These are phyloP conservation scores for Phymorhynchus buccinoides DNA, from an alignment of 1,140 invertebrate species.

Conservation along the genomic window DNA sequence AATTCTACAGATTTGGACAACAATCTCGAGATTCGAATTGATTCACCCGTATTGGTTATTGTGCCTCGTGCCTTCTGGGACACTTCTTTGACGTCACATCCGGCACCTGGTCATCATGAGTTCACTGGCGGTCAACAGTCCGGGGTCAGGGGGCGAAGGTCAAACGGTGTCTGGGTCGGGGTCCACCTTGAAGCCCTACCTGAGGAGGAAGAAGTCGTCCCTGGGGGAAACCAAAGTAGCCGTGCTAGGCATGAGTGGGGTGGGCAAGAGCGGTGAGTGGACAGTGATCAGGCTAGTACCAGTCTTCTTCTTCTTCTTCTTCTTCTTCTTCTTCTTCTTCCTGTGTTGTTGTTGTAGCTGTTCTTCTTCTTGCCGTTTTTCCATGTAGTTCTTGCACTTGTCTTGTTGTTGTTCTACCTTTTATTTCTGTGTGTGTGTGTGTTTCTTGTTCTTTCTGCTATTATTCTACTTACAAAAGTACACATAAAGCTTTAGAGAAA, in stretches of 20 bases:
- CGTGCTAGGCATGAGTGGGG: constrained; percentile 63
- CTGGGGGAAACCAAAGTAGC: constrained; percentile 70
- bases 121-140: constrained; percentile 28
- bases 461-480: neutral
- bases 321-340: too few relatives aligned
- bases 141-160: constrained; percentile 25
- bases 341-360: neutral
- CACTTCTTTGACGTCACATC: too few relatives aligned
- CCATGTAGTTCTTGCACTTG: too few relatives aligned
- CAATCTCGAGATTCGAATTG: too few relatives aligned
- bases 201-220: constrained; percentile 67
- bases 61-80: too few relatives aligned
- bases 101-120: too few relatives aligned
- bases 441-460: neutral
- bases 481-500: too few relatives aligned
- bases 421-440: neutral
- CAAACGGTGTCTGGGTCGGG: constrained; percentile 44
- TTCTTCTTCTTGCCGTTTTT: too few relatives aligned
- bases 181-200: constrained; percentile 60
- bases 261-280: constrained; percentile 67
- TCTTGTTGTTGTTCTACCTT: neutral
- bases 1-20: too few relatives aligned
- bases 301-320: too few relatives aligned
- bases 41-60: too few relatives aligned
- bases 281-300: neutral